Base-by-base conservation (phyloP, 2,113 vertebrate species). In the Gavia stellata region DNA sequence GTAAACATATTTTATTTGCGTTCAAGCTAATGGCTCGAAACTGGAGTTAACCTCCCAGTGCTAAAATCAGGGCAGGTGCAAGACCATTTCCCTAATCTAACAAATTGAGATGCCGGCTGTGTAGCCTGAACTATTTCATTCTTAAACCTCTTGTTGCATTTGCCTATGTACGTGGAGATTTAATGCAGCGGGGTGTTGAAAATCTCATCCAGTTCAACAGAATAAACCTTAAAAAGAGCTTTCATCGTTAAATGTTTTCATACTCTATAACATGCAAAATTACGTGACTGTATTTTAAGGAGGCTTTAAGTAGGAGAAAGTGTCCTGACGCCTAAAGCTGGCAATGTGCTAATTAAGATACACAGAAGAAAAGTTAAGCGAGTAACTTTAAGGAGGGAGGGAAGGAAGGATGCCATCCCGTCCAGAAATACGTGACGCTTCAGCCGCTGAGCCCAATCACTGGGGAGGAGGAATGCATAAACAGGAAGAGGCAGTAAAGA, bases 1-100 rank as follows among this genome's bases (percentile, higher is more conserved):
- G 87, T 75, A 97, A 97, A 94, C 25, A 56, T 11, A 40, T 88
- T 96, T 75, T 94, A 81, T 97, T 87, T 96, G 65, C 73, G 19
- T 72, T 95, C 73, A 56, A 52, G 56, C 68, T 75, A 80, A 79
- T 87, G 91, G 86, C 66, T 87, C 12, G 19, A 65, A 84, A 79
- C 56, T 75, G 44, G 40, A 89, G 78, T 89, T 94, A 81, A 90
- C 81, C 80, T 95, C 9, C 3, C 38, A 33, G 59, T 42, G 91
- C 70, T 91, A 45, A 86, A 75, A 49, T 34, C 81, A 56, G 73
- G 73, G 93, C 89, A 89, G 87, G 87, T 87, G 56, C 84, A 81
- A 91, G 52, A 81, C 53, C 4, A 0, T 66, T 91, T 66, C 38
- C 77, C 59, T 91, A 31, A 88, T 53, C 63, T 67, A 81, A 24